phyloP scores from a whole-genome alignment of 2,888 invertebrate species.

The Megastigmus dorsalis region DNA sequence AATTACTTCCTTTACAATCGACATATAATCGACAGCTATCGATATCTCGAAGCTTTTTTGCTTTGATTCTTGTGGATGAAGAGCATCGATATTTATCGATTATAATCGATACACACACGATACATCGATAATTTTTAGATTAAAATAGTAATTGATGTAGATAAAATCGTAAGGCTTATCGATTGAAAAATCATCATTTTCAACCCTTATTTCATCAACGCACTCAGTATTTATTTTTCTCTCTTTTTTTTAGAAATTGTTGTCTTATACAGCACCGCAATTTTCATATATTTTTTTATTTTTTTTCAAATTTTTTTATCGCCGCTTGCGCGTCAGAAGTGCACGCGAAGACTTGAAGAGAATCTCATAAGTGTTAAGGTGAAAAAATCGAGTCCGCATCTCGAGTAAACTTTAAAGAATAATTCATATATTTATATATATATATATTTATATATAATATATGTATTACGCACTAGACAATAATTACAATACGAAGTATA shows the following conservation, averaged over 20 bases:
- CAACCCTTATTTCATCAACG: conserved; percentile 27
- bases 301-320: conserved; percentile 15
- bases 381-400: conserved; percentile 35
- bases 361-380: not conserved
- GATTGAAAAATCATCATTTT: conserved; percentile 45
- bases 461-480: conserved; percentile 22
- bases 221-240: conserved; percentile 1
- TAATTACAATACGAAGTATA: conserved; percentile 19
- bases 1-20: conserved; percentile 10
- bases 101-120: not conserved
- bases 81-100: conserved; percentile 20
- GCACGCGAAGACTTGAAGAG: conserved; percentile 2
- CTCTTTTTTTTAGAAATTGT: conserved; percentile 41
- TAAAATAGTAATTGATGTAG: conserved; percentile 51
- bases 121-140: conserved; percentile 44
- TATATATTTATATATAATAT: too few relatives aligned
- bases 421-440: too few relatives aligned
- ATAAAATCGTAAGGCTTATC: conserved; percentile 51
- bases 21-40: conserved; percentile 20
- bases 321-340: conserved; percentile 8
- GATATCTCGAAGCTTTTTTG: not conserved
- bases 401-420: conserved; percentile 48
- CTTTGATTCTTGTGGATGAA: not conserved
- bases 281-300: conserved; percentile 9
- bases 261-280: conserved; percentile 32